phyloP scores from a whole-genome alignment of 37 sponge, comb jelly and placozoan species.

The Halisarca cf. caerulea region DNA sequence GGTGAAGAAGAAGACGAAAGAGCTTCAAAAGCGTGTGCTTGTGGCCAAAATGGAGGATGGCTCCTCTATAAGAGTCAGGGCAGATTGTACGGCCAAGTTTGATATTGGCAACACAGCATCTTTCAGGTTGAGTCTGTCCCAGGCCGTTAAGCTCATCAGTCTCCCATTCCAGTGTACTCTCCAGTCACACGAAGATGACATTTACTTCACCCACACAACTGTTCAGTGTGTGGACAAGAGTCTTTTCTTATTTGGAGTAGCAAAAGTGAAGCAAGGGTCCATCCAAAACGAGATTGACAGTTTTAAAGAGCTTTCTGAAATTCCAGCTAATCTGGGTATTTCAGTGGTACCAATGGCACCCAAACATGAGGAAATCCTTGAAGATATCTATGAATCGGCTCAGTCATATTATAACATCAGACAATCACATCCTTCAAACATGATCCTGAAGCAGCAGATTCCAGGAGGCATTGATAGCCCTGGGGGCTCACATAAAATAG shows the following conservation, averaged over 20 bases:
- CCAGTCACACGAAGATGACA: background rate
- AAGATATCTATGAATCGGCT: slow-evolving; percentile 14
- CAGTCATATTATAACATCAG: background rate
- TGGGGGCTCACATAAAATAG: no score
- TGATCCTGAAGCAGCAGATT: no score
- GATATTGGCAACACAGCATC: background rate
- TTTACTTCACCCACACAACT: background rate
- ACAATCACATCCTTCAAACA: background rate
- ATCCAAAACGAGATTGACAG: background rate
- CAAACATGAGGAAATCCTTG: background rate
- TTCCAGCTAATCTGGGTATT: background rate
- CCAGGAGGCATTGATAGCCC: no score
- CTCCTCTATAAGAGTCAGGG: background rate
- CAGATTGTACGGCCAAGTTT: background rate
- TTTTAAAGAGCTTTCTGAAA: background rate
- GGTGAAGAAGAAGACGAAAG: background rate
- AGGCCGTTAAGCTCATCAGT: background rate
- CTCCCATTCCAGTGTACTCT: background rate
- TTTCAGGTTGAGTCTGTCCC: background rate
- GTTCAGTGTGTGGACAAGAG: background rate
- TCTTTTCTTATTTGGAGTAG: background rate
- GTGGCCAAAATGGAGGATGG: background rate
- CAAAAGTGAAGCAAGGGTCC: background rate
- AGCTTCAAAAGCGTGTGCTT: background rate
- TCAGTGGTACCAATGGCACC: background rate